phyloP scores from a whole-genome alignment of 2,113 vertebrate species.

The Erinaceus europaeus region DNA sequence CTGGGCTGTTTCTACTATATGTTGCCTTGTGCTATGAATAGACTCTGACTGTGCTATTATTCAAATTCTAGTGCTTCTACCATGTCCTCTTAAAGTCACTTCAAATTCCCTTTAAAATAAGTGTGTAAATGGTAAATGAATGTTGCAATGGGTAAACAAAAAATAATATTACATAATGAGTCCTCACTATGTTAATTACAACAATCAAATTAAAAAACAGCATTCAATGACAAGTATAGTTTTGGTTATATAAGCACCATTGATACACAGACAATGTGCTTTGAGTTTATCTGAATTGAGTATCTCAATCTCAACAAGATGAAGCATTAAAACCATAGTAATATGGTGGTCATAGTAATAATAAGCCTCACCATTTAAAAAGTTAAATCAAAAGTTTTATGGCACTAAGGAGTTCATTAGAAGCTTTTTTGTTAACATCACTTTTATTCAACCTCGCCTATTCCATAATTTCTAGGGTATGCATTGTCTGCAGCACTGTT shows the following conservation, averaged over 20 bases:
- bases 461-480: neutral
- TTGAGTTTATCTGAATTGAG: neutral
- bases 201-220: neutral
- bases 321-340: neutral
- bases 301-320: neutral
- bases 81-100: neutral
- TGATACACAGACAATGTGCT: neutral
- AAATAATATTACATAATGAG: neutral
- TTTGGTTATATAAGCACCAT: neutral
- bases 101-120: neutral
- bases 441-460: neutral
- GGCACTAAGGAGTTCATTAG: neutral
- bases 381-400: constrained; percentile 10
- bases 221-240: neutral
- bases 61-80: neutral
- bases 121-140: neutral
- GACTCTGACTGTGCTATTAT: neutral
- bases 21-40: neutral
- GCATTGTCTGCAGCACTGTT: neutral
- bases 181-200: neutral
- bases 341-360: neutral
- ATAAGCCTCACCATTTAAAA: neutral
- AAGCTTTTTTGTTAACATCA: neutral
- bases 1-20: too few species aligned
- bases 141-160: neutral